These are phyloP conservation scores for Patella caerulea DNA, from an alignment of 2,888 invertebrate genomes.

Conservation along the genomic window DNA sequence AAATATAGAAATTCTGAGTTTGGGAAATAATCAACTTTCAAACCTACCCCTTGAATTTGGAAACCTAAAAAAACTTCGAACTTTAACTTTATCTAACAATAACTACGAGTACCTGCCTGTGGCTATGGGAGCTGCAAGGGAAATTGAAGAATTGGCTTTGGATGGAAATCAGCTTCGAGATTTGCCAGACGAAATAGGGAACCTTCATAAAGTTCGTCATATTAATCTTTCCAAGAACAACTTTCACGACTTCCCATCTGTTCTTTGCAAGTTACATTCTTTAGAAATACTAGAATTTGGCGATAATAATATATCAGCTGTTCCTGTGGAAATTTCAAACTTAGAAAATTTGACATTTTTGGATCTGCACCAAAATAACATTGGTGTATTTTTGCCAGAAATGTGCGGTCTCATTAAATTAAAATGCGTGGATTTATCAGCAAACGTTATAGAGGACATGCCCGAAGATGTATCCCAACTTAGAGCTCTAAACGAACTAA, in stretches of 20 bases:
- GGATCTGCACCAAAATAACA: conserved; percentile 50
- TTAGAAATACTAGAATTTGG: conserved; percentile 56
- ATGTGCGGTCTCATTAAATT: conserved; percentile 51
- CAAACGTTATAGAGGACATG: conserved; percentile 53
- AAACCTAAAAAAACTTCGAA: conserved; percentile 57
- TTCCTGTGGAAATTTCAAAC: conserved; percentile 54
- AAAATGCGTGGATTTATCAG: conserved; percentile 53
- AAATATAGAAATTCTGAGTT: conserved; percentile 55
- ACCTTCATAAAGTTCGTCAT: conserved; percentile 54
- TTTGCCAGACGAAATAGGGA: conserved; percentile 60
- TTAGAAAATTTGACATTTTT: conserved; percentile 52
- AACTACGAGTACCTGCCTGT: conserved; percentile 52
- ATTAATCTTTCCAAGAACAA: conserved; percentile 58
- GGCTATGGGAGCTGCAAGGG: conserved; percentile 52
- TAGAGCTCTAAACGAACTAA: conserved; percentile 46
- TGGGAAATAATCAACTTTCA: conserved; percentile 58
- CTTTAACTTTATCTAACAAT: conserved; percentile 58
- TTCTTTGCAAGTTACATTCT: conserved; percentile 48
- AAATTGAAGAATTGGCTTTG: conserved; percentile 47
- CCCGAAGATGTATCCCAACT: conserved; percentile 85
- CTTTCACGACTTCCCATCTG: conserved; percentile 54
- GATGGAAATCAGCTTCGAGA: conserved; percentile 54
- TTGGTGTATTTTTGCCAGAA: conserved; percentile 50
- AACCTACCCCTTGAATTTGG: conserved; percentile 64
- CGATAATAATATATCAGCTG: conserved; percentile 47